phyloP scores from a whole-genome alignment of 2,797 vertebrate genomes.

The Acanthopagrus latus region DNA sequence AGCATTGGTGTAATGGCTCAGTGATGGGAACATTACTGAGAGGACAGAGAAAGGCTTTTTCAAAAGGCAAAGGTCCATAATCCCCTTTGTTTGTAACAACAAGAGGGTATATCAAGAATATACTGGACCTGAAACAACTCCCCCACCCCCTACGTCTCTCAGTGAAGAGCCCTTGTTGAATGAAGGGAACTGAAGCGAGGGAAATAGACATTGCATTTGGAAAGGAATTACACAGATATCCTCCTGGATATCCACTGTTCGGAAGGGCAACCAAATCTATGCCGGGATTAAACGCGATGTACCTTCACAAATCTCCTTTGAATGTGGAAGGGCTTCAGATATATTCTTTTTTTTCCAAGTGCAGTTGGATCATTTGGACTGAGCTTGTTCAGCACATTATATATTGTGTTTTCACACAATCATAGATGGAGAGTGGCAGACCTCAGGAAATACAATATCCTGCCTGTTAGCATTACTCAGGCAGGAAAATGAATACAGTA shows the following conservation, averaged over 20 bases:
- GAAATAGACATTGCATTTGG: conserved; percentile 54
- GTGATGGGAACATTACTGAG: conserved; percentile 62
- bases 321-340: conserved; percentile 33
- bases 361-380: conserved; percentile 15
- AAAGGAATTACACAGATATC: conserved; percentile 62
- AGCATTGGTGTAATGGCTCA: conserved; percentile 48
- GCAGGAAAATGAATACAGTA: conserved; percentile 12
- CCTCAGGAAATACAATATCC: conserved; percentile 46
- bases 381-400: neutral
- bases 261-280: conserved; percentile 57
- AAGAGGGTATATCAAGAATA: conserved; percentile 50
- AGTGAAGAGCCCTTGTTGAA: conserved; percentile 47
- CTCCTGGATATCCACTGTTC: conserved; percentile 55
- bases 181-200: conserved; percentile 40
- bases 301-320: conserved; percentile 64
- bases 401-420: conserved; percentile 29
- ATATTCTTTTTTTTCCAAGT: conserved; percentile 1
- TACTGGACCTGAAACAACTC: conserved; percentile 40
- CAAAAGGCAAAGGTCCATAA: conserved; percentile 58
- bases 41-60: conserved; percentile 50
- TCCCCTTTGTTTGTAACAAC: conserved; percentile 68
- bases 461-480: conserved; percentile 13
- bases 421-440: conserved; percentile 12
- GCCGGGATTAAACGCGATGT: conserved; percentile 63
- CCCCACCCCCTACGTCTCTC: conserved; percentile 14